These are phyloP conservation scores for Exephanes ischioxanthus DNA, from an alignment of 2,888 invertebrate species.

Conservation along the genomic window DNA sequence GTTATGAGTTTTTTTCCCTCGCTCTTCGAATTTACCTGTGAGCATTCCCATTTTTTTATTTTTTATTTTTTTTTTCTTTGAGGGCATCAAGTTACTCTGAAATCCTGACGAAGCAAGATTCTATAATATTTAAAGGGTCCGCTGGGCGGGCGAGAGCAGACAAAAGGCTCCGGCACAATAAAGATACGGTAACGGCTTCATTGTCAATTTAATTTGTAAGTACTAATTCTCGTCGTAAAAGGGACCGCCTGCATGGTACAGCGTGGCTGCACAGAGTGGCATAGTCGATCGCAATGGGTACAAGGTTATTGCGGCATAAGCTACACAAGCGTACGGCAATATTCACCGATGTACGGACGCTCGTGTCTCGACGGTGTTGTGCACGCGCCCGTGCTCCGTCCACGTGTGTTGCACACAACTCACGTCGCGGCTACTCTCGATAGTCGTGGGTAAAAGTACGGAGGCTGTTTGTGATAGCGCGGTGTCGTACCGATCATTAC, in stretches of 20 bases:
- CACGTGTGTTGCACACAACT: conserved; percentile 26
- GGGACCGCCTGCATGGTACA: conserved; percentile 68
- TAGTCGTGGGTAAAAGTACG: conserved; percentile 65
- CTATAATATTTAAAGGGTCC: neutral
- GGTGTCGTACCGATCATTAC: conserved; percentile 42
- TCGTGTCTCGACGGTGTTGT: conserved; percentile 23
- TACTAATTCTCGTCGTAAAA: conserved; percentile 72
- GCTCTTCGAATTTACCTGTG: neutral
- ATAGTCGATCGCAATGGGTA: conserved; percentile 78
- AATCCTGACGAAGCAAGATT: too few species aligned
- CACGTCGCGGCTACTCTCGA: conserved; percentile 22
- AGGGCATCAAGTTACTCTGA: too few species aligned
- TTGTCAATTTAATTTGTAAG: conserved; percentile 65
- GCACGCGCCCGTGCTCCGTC: conserved; percentile 63
- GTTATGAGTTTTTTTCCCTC: neutral
- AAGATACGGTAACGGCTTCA: conserved; percentile 43
- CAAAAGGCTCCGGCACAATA: neutral
- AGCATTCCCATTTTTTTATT: too few species aligned
- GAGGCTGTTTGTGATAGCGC: conserved; percentile 50
- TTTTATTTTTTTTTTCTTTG: too few species aligned
- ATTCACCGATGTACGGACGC: conserved; percentile 5
- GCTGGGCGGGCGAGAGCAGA: neutral
- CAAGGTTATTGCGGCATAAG: conserved; percentile 75
- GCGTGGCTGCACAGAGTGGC: conserved; percentile 66
- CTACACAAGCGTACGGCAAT: conserved; percentile 21